phyloP scores from a whole-genome alignment of 2,888 invertebrate genomes.

The Macrostomum cliftonense region DNA sequence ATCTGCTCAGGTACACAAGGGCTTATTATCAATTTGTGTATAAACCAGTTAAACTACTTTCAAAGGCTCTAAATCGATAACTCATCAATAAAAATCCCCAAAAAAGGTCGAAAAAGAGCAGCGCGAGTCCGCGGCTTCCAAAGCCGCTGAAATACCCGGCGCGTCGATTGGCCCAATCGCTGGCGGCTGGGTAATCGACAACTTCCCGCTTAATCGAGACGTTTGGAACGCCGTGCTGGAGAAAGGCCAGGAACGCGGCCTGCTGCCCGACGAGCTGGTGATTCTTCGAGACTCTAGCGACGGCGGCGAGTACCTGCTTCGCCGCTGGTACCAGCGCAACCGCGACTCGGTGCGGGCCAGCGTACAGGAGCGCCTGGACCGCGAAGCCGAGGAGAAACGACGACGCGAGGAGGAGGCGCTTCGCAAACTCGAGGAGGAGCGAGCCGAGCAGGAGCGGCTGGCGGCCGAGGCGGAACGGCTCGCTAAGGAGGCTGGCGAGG shows the following conservation, averaged over 20 bases:
- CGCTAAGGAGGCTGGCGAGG: neutral
- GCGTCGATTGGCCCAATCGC: too few relatives aligned
- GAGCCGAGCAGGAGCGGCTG: constrained; percentile 20
- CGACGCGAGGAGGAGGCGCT: constrained; percentile 8
- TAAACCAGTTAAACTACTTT: too few relatives aligned
- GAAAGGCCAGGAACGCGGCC: constrained; percentile 26
- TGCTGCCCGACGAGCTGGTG: constrained; percentile 32
- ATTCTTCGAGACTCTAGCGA: constrained; percentile 25
- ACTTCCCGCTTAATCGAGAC: constrained; percentile 31
- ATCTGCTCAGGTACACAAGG: too few relatives aligned
- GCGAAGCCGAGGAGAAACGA: constrained; percentile 20
- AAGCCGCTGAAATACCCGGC: too few relatives aligned
- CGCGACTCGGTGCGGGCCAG: constrained; percentile 21
- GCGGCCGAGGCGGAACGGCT: constrained; percentile 9
- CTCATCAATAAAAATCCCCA: too few relatives aligned
- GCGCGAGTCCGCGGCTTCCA: too few relatives aligned
- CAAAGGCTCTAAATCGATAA: too few relatives aligned
- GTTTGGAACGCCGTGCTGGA: constrained; percentile 32
- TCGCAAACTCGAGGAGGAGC: constrained; percentile 15
- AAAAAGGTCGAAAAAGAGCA: too few relatives aligned
- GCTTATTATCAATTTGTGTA: too few relatives aligned
- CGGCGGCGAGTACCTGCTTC: constrained; percentile 21
- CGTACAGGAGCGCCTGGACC: constrained; percentile 18
- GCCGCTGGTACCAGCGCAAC: constrained; percentile 25
- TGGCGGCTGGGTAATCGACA: constrained; percentile 36